These are phyloP conservation scores for Bombus impatiens DNA, from an alignment of 1,140 invertebrate species.

Conservation along the genomic window DNA sequence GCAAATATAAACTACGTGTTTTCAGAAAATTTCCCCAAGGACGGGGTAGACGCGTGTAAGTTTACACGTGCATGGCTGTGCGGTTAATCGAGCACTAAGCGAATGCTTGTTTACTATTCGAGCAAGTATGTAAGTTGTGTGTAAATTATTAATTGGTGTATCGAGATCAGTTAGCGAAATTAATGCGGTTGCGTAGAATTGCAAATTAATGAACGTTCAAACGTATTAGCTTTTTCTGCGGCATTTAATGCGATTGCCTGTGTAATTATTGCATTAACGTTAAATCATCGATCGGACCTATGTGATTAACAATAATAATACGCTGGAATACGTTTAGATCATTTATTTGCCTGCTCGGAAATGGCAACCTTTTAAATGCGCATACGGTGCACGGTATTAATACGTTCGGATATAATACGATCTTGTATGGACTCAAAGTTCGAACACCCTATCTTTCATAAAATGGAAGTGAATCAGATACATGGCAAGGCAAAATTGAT, in stretches of 20 bases:
- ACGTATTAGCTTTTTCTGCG: background rate
- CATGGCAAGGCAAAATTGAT: constrained; percentile 1
- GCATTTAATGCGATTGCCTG: too few relatives aligned
- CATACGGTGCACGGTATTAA: background rate
- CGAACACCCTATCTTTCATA: too few relatives aligned
- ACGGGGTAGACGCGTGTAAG: background rate
- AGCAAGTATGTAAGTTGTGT: constrained; percentile 3
- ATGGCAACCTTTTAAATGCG: background rate
- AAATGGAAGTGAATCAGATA: background rate
- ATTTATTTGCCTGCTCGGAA: too few relatives aligned
- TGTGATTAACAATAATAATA: background rate
- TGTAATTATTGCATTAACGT: constrained; percentile 1
- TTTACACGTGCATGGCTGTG: background rate
- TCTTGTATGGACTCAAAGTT: too few relatives aligned
- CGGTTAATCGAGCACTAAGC: constrained; percentile 27
- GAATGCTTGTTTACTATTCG: background rate
- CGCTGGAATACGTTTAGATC: too few relatives aligned
- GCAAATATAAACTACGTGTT: constrained; percentile 23
- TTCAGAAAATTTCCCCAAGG: constrained; percentile 44
- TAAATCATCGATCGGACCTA: background rate
- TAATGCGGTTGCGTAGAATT: constrained; percentile 6
- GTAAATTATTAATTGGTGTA: constrained; percentile 22
- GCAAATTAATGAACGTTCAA: constrained; percentile 22
- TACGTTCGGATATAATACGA: background rate
- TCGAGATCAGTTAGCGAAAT: constrained; percentile 29